Base-by-base conservation (phyloP, 2,888 invertebrate species). In the Leucophora obtusa region DNA sequence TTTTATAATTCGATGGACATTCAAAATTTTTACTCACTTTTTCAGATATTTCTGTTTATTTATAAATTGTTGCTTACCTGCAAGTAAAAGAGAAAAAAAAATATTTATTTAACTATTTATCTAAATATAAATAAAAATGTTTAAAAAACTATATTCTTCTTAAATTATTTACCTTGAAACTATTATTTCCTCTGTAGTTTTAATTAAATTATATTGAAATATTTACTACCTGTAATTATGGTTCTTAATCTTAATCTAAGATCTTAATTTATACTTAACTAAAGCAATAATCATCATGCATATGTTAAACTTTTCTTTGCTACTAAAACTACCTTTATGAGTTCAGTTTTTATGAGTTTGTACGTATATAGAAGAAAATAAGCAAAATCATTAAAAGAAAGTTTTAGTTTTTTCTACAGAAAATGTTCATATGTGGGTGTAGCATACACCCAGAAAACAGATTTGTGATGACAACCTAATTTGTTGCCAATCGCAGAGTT, bases 181-280 rank as follows among this genome's bases (percentile, higher is more conserved):
- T 28, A 28, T 24, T 50, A 54, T 62, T 60, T 54, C 11, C 3
- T 24, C 15, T 21, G 5, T 15, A 79, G 59, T 47, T 79, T 81
- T 77, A 74, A 81, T 77, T 66, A 81, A 77, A 70, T 66, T 74
- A 24, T 53, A 70, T 77, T 74, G 35, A 58, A 66, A 81, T 66
- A 56, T 77, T 74, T 74, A 21, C 66, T 21, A 11, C 51, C 17
- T 15, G 71, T 81, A 74, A 77, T 81, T 77, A 70, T 56, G 77
- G 47, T 17, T 56, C 65, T 71, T 74, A 62, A 71, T 56, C 65
- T 71, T 74, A 62, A 71, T 24, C 60, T 35, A 43, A 21, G 50
- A 62, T 59, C 43, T 11, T 17, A 58, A 6, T 70, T 65, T 54
- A 68, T 63, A 43, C 21, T 69, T 66, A 62, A 54, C 43, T 28